A percentile compares a stretch with the other conserved stretches of the same genome.
Conservation (phyloP, 2,888 invertebrate genomes). For the Meteorus cinctellus region DNA sequence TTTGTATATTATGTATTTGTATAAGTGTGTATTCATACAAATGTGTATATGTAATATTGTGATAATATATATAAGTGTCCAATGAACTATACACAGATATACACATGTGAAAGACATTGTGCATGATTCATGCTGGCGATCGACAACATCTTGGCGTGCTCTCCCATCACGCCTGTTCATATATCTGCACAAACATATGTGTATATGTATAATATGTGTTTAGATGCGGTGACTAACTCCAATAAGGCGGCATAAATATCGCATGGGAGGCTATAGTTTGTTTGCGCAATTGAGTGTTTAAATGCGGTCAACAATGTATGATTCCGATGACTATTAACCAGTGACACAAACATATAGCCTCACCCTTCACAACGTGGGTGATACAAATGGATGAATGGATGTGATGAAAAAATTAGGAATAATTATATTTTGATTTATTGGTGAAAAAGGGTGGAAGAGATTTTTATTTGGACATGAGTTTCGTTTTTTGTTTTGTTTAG, state of each 20-base stretch:
- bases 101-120: background rate
- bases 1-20: background rate
- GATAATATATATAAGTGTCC: background rate
- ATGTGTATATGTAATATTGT: background rate
- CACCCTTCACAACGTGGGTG: constrained; percentile 43
- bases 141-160: constrained; percentile 42
- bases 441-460: background rate
- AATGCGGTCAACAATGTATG: constrained; percentile 43
- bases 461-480: too few relatives aligned
- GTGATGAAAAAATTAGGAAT: constrained; percentile 34
- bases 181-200: constrained; percentile 1
- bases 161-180: constrained; percentile 43
- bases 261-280: constrained; percentile 39
- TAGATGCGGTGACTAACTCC: constrained; percentile 32
- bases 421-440: constrained; percentile 48
- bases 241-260: constrained; percentile 38
- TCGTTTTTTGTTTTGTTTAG: too few relatives aligned
- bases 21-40: background rate
- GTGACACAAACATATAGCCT: constrained; percentile 26
- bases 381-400: constrained; percentile 6
- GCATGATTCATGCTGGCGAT: constrained; percentile 44
- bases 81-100: constrained; percentile 21
- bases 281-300: constrained; percentile 45
- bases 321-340: constrained; percentile 25
- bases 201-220: constrained; percentile 17